Conservation (phyloP, 2,797 vertebrate genomes). For the Rhabdophis nuchalis region DNA sequence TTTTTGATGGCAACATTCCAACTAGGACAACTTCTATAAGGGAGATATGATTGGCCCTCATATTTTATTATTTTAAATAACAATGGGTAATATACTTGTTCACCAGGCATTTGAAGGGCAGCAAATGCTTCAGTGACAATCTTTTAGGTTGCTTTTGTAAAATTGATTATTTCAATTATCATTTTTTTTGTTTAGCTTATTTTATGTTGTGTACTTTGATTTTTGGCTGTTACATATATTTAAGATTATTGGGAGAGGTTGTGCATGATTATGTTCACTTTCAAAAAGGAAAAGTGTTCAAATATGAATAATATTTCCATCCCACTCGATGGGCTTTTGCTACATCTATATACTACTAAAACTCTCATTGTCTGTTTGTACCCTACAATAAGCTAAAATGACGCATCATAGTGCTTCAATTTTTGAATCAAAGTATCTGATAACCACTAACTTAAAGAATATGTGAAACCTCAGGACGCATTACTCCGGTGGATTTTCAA, state of each 20-base stretch:
- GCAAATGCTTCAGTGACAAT: neutral
- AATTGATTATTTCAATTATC: neutral
- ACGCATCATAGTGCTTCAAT: neutral
- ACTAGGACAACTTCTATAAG: neutral
- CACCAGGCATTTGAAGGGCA: neutral
- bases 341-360: neutral
- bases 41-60: neutral
- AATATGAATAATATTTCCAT: neutral
- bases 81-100: neutral
- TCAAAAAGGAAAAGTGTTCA: neutral
- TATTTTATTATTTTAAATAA: neutral
- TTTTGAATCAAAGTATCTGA: too few relatives aligned
- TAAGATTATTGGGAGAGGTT: neutral
- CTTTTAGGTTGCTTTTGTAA: neutral
- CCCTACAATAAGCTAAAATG: neutral
- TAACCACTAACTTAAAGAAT: too few relatives aligned
- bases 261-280: neutral
- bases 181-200: neutral
- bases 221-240: neutral
- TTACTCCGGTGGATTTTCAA: too few relatives aligned
- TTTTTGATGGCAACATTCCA: neutral
- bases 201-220: neutral
- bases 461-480: too few relatives aligned
- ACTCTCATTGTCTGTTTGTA: too few relatives aligned
- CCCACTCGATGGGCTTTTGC: neutral